Percentiles rank a stretch among this genome's conserved stretches.
Evolutionary conservation across 2,888 invertebrate genomes (phyloP).

Genomic region (Dryocosmus kuriphilus): DNA sequence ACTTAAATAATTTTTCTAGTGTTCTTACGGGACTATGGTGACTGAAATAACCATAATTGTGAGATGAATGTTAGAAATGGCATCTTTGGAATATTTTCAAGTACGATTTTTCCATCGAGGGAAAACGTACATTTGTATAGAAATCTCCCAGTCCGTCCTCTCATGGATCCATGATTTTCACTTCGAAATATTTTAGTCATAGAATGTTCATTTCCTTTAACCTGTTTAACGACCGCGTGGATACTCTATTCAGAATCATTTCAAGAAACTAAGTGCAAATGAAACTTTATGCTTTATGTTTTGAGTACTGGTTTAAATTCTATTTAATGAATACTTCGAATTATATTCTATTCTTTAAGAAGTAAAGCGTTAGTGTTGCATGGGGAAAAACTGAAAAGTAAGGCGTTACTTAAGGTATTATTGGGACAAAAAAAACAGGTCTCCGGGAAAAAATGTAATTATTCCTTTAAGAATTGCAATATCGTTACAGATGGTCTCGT

Average conservation of each 20-base stretch:
- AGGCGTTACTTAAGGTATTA: too few relatives aligned
- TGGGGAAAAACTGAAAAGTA: too few relatives aligned
- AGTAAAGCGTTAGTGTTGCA: too few relatives aligned
- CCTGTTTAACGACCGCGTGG: too few relatives aligned
- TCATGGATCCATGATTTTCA: neutral
- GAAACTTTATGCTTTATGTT: neutral
- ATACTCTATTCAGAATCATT: neutral
- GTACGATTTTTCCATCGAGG: neutral
- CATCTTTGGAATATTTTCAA: neutral
- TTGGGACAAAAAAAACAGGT: too few relatives aligned
- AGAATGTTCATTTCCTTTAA: neutral
- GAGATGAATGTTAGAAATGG: neutral
- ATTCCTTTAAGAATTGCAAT: too few relatives aligned
- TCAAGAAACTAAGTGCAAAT: neutral
- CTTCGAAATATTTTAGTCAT: neutral
- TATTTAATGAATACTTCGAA: neutral
- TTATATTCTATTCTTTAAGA: too few relatives aligned
- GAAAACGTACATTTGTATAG: neutral
- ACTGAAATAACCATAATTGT: neutral
- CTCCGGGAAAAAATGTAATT: too few relatives aligned
- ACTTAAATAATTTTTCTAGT: too few relatives aligned
- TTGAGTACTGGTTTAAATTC: neutral
- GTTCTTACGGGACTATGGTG: neutral
- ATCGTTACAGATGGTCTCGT: too few relatives aligned
- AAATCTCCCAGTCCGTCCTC: neutral